Conservation (phyloP, 2,797 vertebrate species). For the Aulostomus chinensis region DNA sequence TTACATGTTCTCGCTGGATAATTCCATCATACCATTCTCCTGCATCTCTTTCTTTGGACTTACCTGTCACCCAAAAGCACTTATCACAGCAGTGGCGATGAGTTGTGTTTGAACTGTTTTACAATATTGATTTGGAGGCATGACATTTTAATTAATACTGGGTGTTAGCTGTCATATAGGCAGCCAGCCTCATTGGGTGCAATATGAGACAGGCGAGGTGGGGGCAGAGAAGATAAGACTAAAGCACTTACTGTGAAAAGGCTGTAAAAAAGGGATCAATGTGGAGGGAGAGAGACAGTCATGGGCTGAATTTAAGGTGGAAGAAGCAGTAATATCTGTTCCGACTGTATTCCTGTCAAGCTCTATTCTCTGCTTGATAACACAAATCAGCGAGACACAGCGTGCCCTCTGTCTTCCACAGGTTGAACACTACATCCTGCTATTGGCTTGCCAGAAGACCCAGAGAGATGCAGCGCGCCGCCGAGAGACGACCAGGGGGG, state of each 20-base stretch:
- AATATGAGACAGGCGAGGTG: conserved; percentile 69
- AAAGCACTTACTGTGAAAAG: conserved; percentile 75
- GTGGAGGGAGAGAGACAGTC: conserved; percentile 64
- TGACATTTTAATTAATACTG: conserved; percentile 83
- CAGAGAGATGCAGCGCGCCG: conserved; percentile 37
- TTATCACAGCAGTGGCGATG: conserved; percentile 74
- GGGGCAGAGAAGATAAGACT: conserved; percentile 69
- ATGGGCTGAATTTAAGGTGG: conserved; percentile 64
- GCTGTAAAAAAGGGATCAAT: conserved; percentile 71
- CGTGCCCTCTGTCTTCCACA: conserved; percentile 63
- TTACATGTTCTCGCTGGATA: conserved; percentile 72
- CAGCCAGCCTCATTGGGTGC: conserved; percentile 63
- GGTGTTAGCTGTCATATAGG: conserved; percentile 76
- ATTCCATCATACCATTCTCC: conserved; percentile 75
- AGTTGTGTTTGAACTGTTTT: conserved; percentile 81
- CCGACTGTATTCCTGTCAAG: conserved; percentile 69
- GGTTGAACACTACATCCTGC: conserved; percentile 56
- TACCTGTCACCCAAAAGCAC: conserved; percentile 80
- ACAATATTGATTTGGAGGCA: conserved; percentile 79
- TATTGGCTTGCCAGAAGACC: conserved; percentile 48
- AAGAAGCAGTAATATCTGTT: conserved; percentile 65
- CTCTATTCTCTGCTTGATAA: conserved; percentile 62
- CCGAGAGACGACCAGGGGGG: conserved; percentile 66
- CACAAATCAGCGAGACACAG: conserved; percentile 70
- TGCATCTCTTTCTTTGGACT: conserved; percentile 73